A percentile compares a stretch with the other conserved stretches of the same genome.
Conservation (phyloP, 2,113 vertebrate species). For the Vanacampus margaritifer region DNA sequence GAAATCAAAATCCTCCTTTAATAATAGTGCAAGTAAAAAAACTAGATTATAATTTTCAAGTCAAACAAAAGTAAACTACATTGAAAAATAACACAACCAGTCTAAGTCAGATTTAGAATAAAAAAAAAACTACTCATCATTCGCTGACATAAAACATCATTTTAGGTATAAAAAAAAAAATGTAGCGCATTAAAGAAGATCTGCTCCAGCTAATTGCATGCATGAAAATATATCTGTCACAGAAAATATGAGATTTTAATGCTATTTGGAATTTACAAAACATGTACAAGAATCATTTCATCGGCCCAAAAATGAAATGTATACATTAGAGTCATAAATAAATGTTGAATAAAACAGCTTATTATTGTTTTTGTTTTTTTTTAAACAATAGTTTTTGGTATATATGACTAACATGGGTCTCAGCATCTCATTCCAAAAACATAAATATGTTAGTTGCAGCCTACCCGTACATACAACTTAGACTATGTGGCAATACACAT, state of each 20-base stretch:
- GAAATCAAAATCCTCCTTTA: conserved; percentile 49
- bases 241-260: conserved; percentile 34
- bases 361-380: conserved; percentile 37
- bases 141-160: conserved; percentile 15
- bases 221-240: conserved; percentile 22
- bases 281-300: conserved; percentile 29
- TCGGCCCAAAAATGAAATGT: conserved; percentile 21
- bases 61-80: conserved; percentile 35
- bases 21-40: conserved; percentile 68
- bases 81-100: conserved; percentile 1
- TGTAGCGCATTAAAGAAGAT: conserved; percentile 18
- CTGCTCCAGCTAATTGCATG: conserved; percentile 2
- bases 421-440: conserved; percentile 46
- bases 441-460: conserved; percentile 62
- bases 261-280: conserved; percentile 37
- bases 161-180: conserved; percentile 24
- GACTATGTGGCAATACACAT: conserved; percentile 58
- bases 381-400: conserved; percentile 55
- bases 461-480: conserved; percentile 60
- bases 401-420: conserved; percentile 53
- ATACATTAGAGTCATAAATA: conserved; percentile 59
- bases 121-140: conserved; percentile 12
- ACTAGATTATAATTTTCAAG: conserved; percentile 55
- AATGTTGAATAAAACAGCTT: conserved; percentile 63
- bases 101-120: conserved; percentile 12